phyloP scores from a whole-genome alignment of 2,797 vertebrate genomes.

The Crax fasciolata region DNA sequence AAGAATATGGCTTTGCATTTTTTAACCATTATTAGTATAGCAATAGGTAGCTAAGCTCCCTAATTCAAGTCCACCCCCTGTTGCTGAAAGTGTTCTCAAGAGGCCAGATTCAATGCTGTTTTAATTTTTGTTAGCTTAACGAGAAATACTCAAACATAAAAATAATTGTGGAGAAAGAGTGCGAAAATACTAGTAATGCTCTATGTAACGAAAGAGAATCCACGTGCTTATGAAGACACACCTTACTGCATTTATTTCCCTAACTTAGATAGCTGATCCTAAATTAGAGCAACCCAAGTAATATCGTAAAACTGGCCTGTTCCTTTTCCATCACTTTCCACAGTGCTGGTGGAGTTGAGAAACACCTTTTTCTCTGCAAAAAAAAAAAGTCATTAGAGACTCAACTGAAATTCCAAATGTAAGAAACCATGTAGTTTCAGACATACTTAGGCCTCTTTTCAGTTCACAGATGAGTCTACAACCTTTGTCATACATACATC shows the following conservation, averaged over 20 bases:
- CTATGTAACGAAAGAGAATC: background rate
- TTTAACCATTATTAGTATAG: background rate
- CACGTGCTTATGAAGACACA: background rate
- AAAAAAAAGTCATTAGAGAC: background rate
- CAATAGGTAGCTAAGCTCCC: background rate
- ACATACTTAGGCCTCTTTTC: background rate
- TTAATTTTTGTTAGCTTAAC: background rate
- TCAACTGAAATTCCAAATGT: background rate
- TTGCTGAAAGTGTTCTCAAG: background rate
- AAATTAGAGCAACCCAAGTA: background rate
- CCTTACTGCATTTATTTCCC: background rate
- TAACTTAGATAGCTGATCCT: background rate
- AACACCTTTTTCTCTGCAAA: background rate
- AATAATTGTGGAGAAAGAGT: background rate
- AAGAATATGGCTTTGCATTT: background rate
- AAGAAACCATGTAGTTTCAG: background rate
- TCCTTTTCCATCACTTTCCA: background rate
- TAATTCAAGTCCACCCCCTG: background rate
- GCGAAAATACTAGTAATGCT: background rate
- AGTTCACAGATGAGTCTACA: background rate
- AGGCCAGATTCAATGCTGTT: background rate
- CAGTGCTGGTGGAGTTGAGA: rapidly evolving
- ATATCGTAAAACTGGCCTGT: background rate
- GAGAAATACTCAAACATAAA: background rate
- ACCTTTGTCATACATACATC: background rate